Percentiles rank a stretch among this genome's conserved stretches.
Conservation (phyloP, 2,113 vertebrate genomes). For the Loxodonta africana region DNA sequence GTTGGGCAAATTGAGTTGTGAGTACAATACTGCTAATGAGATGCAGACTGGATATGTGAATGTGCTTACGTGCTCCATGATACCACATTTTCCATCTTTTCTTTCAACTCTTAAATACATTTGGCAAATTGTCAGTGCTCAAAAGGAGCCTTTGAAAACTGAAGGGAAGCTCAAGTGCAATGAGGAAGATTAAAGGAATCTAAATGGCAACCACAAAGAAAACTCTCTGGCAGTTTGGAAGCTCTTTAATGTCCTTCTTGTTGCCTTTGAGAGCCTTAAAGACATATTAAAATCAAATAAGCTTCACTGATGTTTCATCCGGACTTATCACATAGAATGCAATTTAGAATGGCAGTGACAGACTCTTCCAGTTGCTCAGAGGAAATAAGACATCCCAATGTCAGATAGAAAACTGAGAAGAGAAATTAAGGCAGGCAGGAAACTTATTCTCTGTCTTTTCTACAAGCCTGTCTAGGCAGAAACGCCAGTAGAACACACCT, state of each 20-base stretch:
- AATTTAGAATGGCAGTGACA: background rate
- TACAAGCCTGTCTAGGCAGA: background rate
- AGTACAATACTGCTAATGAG: background rate
- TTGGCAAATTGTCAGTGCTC: constrained; percentile 43
- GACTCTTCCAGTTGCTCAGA: constrained; percentile 23
- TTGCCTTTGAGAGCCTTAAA: constrained; percentile 54
- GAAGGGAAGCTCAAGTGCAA: background rate
- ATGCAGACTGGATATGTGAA: background rate
- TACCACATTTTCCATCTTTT: background rate
- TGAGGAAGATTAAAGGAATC: constrained; percentile 49
- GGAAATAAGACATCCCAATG: background rate
- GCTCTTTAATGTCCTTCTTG: constrained; percentile 51
- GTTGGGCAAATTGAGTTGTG: background rate
- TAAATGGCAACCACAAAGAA: constrained; percentile 62
- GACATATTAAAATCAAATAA: constrained; percentile 58
- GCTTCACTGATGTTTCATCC: constrained; percentile 57
- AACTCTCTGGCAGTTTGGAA: constrained; percentile 49
- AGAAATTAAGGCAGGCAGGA: background rate
- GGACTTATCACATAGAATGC: background rate
- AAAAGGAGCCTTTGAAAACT: constrained; percentile 51
- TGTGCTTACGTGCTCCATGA: background rate
- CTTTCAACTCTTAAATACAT: background rate
- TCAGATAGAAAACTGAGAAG: background rate
- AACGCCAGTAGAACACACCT: background rate
- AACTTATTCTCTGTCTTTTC: background rate